Conservation (phyloP, 2,888 invertebrate genomes). For the Cremastinae sp. region DNA sequence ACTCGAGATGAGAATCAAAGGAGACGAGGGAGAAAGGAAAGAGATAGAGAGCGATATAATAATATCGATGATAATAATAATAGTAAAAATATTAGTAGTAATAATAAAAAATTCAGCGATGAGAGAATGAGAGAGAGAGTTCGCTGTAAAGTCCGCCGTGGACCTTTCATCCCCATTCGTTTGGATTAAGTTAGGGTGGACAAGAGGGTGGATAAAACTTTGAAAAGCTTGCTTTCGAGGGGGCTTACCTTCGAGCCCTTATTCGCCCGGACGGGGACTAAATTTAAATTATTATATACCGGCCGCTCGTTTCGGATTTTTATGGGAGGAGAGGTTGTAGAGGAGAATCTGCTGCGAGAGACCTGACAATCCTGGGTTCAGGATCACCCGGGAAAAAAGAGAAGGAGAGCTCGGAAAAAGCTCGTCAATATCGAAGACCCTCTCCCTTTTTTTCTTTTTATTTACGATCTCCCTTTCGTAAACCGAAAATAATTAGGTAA, state of each 20-base stretch:
- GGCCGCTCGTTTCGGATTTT: constrained; percentile 2
- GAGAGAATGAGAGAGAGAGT: constrained; percentile 23
- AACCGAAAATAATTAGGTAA: constrained; percentile 7
- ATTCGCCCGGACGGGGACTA: not conserved
- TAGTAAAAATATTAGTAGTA: too few relatives aligned
- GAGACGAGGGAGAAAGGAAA: constrained; percentile 13
- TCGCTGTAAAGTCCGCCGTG: constrained; percentile 26
- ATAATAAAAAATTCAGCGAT: not conserved
- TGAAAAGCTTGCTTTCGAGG: constrained; percentile 18
- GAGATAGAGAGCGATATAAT: constrained; percentile 1
- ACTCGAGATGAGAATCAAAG: constrained; percentile 53
- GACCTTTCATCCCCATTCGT: constrained; percentile 41
- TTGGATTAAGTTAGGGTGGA: constrained; percentile 54
- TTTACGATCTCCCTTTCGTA: constrained; percentile 14
- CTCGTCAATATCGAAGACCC: constrained; percentile 21
- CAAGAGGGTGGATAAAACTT: constrained; percentile 30
- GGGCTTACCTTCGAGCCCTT: constrained; percentile 11
- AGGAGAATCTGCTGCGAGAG: constrained; percentile 17
- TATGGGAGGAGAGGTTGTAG: not conserved
- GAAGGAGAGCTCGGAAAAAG: not conserved
- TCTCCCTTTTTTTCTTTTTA: constrained; percentile 1
- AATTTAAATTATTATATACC: constrained; percentile 30
- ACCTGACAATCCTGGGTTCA: constrained; percentile 6
- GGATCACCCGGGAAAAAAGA: constrained; percentile 30
- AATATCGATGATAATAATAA: too few relatives aligned